Percentiles rank a stretch among this genome's conserved stretches.
Evolutionary conservation across 2,888 invertebrate species (phyloP).

Genomic region (Orthosia gracilis): DNA sequence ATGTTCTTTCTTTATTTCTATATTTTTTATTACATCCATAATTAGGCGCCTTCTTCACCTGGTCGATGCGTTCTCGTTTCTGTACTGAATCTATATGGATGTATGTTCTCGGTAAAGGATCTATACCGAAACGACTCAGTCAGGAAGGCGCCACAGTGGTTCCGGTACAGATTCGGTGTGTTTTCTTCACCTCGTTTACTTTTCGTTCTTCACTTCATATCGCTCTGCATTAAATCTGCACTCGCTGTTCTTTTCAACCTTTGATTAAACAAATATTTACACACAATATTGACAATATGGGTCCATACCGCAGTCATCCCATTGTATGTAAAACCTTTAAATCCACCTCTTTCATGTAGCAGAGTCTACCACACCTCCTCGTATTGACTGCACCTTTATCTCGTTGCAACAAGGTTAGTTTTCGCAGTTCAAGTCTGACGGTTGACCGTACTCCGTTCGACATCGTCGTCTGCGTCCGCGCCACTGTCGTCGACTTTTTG

Average conservation of each 20-base stretch:
- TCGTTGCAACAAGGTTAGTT: background rate
- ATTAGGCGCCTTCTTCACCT: no score
- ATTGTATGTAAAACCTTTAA: conserved; percentile 37
- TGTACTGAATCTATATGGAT: no score
- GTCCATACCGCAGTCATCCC: background rate
- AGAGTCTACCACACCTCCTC: background rate
- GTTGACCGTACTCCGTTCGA: background rate
- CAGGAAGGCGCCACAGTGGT: no score
- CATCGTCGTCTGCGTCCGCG: conserved; percentile 28
- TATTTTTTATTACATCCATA: no score
- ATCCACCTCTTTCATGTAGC: background rate
- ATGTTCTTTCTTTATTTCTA: no score
- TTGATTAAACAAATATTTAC: background rate
- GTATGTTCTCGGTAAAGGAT: no score
- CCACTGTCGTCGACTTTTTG: conserved; percentile 51
- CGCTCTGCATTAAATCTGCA: background rate
- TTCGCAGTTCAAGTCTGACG: background rate
- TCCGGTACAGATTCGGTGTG: no score
- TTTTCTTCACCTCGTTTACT: background rate
- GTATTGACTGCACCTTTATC: background rate
- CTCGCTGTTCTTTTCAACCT: background rate
- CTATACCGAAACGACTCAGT: no score
- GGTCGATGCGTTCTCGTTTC: no score
- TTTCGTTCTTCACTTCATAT: background rate
- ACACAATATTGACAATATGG: background rate